These are phyloP conservation scores for Proteles cristata DNA, from an alignment of 2,113 vertebrate genomes.

Conservation along the genomic window DNA sequence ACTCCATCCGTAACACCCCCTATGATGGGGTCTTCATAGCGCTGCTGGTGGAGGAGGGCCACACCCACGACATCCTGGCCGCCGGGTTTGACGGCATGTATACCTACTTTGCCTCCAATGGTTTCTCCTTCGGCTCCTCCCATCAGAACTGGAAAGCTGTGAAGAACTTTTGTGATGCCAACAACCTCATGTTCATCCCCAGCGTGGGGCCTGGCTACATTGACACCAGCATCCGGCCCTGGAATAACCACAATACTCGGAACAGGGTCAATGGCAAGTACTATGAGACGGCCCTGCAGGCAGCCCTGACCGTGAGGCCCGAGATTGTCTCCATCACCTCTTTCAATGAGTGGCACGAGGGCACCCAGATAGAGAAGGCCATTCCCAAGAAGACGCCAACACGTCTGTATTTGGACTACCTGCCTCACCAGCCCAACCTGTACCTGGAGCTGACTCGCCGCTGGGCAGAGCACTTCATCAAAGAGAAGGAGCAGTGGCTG, in stretches of 20 bases:
- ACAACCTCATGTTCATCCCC: conserved; percentile 93
- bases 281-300: conserved; percentile 93
- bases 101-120: conserved; percentile 95
- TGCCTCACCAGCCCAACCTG: conserved; percentile 89
- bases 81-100: conserved; percentile 93
- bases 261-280: conserved; percentile 94
- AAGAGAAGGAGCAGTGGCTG: conserved; percentile 95
- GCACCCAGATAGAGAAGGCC: conserved; percentile 93
- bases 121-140: conserved; percentile 95
- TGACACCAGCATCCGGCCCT: conserved; percentile 92
- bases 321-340: conserved; percentile 94
- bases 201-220: conserved; percentile 93
- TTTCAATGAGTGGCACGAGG: conserved; percentile 96
- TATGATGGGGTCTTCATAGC: conserved; percentile 92
- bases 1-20: conserved; percentile 89
- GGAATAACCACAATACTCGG: conserved; percentile 95
- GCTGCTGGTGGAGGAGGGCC: conserved; percentile 92
- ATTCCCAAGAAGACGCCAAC: conserved; percentile 91
- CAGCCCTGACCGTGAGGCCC: conserved; percentile 90
- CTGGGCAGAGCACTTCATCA: conserved; percentile 93
- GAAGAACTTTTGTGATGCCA: conserved; percentile 92
- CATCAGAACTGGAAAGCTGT: conserved; percentile 96
- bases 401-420: conserved; percentile 92
- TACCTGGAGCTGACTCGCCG: conserved; percentile 92
- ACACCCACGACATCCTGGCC: conserved; percentile 91